phyloP scores from a whole-genome alignment of 2,888 invertebrate genomes.

The Drosophila kokeensis region DNA sequence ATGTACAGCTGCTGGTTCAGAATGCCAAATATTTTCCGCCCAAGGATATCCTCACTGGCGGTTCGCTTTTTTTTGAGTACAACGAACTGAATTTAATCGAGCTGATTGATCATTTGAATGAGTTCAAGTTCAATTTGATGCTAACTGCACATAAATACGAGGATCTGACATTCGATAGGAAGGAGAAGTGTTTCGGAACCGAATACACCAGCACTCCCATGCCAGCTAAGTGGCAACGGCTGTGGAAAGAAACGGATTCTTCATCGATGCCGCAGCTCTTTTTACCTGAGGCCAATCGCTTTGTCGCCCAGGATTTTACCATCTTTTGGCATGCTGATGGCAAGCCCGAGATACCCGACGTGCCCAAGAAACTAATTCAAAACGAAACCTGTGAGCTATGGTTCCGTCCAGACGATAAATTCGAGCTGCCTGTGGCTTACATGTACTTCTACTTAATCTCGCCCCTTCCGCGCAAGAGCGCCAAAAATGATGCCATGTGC shows the following conservation, averaged over 20 bases:
- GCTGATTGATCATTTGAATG: conserved; percentile 77
- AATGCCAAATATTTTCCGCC: conserved; percentile 93
- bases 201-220: conserved; percentile 89
- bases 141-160: conserved; percentile 82
- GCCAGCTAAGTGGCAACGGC: conserved; percentile 87
- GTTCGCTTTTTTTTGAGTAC: conserved; percentile 91
- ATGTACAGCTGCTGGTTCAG: conserved; percentile 91
- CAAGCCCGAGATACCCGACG: conserved; percentile 79
- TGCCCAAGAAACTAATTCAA: conserved; percentile 87
- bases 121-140: conserved; percentile 84
- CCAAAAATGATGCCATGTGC: conserved; percentile 87
- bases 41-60: conserved; percentile 91
- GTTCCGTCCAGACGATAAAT: conserved; percentile 94
- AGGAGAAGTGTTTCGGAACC: conserved; percentile 94
- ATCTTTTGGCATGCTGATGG: conserved; percentile 79
- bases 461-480: conserved; percentile 88
- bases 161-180: conserved; percentile 86
- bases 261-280: conserved; percentile 87
- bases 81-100: conserved; percentile 87
- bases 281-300: conserved; percentile 90
- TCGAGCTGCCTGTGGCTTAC: conserved; percentile 91
- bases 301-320: conserved; percentile 90
- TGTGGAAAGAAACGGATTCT: conserved; percentile 88
- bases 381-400: conserved; percentile 89
- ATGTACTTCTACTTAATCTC: conserved; percentile 91